Evolutionary conservation across 2,113 vertebrate species (phyloP), one percentile per base, ranked within the genome.

Genomic region (Epinephelus moara): DNA sequence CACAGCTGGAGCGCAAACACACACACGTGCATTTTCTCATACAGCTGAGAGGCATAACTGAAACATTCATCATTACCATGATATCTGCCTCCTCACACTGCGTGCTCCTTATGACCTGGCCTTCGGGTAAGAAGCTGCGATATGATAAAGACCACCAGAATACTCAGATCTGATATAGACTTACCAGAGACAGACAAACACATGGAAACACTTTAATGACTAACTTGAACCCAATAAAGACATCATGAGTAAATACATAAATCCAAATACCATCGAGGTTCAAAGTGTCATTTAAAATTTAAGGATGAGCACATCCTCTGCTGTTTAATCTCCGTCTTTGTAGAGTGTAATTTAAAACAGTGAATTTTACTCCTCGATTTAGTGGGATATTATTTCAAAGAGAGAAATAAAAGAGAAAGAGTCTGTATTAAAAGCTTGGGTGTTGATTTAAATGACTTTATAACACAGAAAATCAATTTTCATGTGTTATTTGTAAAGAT

Each of bases 151-250:
- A 60, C 30, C 53, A 75, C 21, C 49, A 64, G 49, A 71, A n/a
- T 21, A 6, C 57, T 80, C 53, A 13, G 42, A 67, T 62, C 33
- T 62, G 40, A 75, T 59, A 49, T 33, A 17, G 49, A 25, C 23
- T 53, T 9, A 45, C n/a, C 8, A 55, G 21, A 50, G 69, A 76
- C 61, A 82, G 50, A 62, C 53, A 69, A 14, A 37, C 62, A 74
- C 70, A 62, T 69, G 67, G 61, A 72, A 84, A 64, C 42, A 60
- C 42, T 82, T 71, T 6, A n/a, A 68, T 69, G 27, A 80, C 63
- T 68, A n/a, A 25, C 52, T 70, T 27, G 6, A 77, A 73, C 64
- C 25, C 66, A 66, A 71, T 70, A 47, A 71, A 84, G 12, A 5
- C 9, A 33, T 42, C 21, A 23, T 27, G 47, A 72, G 69, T 27